Evolutionary conservation across 2,888 invertebrate species (phyloP).

Genomic region (Synergus japonicus): DNA sequence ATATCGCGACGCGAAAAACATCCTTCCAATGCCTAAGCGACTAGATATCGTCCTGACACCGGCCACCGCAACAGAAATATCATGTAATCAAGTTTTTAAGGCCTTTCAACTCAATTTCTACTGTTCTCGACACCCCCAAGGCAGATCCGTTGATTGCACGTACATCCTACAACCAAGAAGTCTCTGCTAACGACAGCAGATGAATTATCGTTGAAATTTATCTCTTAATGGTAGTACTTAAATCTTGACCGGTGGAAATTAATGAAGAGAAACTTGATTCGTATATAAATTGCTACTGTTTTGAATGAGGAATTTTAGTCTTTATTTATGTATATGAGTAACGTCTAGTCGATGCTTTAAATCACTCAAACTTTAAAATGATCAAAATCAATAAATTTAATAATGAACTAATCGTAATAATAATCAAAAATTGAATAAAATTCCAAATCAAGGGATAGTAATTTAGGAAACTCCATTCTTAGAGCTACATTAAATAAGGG

Average conservation of each 20-base stretch:
- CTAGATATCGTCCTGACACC: conserved; percentile 58
- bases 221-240: conserved; percentile 5
- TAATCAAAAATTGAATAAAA: too few relatives aligned
- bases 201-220: conserved; percentile 20
- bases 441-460: too few relatives aligned
- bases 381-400: too few relatives aligned
- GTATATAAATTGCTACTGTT: too few relatives aligned
- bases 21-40: conserved; percentile 55
- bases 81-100: conserved; percentile 48
- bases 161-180: neutral
- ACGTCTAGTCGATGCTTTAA: too few relatives aligned
- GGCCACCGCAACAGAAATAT: conserved; percentile 63
- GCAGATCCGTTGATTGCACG: conserved; percentile 13
- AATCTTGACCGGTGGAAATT: neutral
- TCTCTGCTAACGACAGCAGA: conserved; percentile 7
- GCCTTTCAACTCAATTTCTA: conserved; percentile 35
- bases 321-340: too few relatives aligned
- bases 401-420: too few relatives aligned
- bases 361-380: too few relatives aligned
- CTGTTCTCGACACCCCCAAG: conserved; percentile 25
- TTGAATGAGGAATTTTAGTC: too few relatives aligned
- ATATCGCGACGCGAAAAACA: conserved; percentile 70
- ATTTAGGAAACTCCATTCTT: neutral
- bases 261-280: neutral
- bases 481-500: neutral